Percentiles rank a stretch among this genome's conserved stretches.
These are phyloP conservation scores for Dasyprocta punctata DNA, from an alignment of 2,113 vertebrate species.

Conservation along the genomic window DNA sequence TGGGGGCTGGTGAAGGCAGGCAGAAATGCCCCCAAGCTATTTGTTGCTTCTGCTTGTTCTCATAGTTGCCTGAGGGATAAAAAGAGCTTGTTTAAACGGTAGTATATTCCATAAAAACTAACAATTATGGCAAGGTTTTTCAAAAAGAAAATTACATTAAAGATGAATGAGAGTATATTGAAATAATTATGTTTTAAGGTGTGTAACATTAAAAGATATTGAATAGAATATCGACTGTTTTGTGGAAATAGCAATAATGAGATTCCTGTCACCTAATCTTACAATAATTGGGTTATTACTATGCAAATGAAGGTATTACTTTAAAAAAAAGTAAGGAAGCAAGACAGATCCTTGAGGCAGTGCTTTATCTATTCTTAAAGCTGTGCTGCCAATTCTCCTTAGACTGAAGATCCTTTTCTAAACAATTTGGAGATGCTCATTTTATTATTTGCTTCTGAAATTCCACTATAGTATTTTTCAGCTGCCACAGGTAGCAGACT, in stretches of 20 bases:
- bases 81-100: constrained; percentile 83
- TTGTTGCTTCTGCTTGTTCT: constrained; percentile 85
- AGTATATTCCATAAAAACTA: constrained; percentile 82
- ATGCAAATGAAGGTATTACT: constrained; percentile 91
- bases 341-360: constrained; percentile 84
- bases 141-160: constrained; percentile 88
- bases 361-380: constrained; percentile 86
- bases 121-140: constrained; percentile 85
- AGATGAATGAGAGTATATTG: constrained; percentile 88
- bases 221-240: constrained; percentile 90
- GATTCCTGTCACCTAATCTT: constrained; percentile 91
- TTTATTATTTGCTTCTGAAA: constrained; percentile 78
- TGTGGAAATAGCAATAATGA: constrained; percentile 89
- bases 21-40: constrained; percentile 73
- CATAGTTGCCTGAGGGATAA: constrained; percentile 83
- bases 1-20: constrained; percentile 59
- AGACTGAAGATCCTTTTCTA: constrained; percentile 82
- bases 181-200: constrained; percentile 90
- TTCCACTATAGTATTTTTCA: constrained; percentile 72
- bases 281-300: constrained; percentile 91
- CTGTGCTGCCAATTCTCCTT: constrained; percentile 82
- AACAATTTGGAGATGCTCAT: constrained; percentile 82
- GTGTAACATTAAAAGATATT: constrained; percentile 88
- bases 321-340: constrained; percentile 82
- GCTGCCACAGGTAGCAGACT: constrained; percentile 80